A percentile compares a stretch with the other conserved stretches of the same genome.
phyloP scores from a whole-genome alignment of 2,797 vertebrate species.

The Orientallactaga sibirica region DNA sequence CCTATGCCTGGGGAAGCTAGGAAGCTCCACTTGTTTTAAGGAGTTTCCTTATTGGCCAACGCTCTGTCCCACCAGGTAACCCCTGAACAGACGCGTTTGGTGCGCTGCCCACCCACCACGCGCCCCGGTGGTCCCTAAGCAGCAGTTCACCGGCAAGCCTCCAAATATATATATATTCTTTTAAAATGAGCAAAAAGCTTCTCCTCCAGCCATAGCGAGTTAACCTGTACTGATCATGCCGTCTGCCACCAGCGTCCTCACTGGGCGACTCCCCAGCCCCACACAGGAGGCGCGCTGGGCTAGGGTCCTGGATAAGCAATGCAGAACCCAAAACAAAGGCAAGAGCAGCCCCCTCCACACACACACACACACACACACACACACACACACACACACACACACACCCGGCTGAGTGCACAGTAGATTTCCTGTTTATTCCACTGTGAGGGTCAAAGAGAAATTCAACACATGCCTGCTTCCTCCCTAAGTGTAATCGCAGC shows the following conservation, averaged over 20 bases:
- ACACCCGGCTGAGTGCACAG: neutral
- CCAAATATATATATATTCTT: slow-evolving; percentile 44
- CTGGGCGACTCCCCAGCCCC: slow-evolving; percentile 35
- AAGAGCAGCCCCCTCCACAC: slow-evolving; percentile 2
- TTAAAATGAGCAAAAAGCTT: neutral
- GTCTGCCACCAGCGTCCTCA: slow-evolving; percentile 30
- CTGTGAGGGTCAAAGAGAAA: slow-evolving; percentile 62
- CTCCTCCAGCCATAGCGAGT: neutral
- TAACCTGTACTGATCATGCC: neutral
- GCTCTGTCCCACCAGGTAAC: slow-evolving; percentile 3
- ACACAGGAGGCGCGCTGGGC: neutral
- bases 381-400: no score
- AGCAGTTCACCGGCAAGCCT: slow-evolving; percentile 4
- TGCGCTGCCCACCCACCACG: neutral
- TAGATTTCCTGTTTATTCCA: slow-evolving; percentile 76
- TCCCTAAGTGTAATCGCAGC: neutral
- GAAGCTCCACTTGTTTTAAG: neutral
- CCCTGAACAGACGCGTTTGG: neutral
- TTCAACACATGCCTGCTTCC: slow-evolving; percentile 49
- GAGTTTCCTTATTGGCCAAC: neutral
- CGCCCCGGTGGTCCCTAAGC: neutral
- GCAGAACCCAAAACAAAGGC: slow-evolving; percentile 49
- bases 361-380: fast-evolving
- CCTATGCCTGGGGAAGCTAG: neutral
- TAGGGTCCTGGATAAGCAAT: neutral